Percentiles rank a stretch among this genome's conserved stretches.
Conservation (phyloP, 2,113 vertebrate genomes). For the Ceyx cyanopectus region DNA sequence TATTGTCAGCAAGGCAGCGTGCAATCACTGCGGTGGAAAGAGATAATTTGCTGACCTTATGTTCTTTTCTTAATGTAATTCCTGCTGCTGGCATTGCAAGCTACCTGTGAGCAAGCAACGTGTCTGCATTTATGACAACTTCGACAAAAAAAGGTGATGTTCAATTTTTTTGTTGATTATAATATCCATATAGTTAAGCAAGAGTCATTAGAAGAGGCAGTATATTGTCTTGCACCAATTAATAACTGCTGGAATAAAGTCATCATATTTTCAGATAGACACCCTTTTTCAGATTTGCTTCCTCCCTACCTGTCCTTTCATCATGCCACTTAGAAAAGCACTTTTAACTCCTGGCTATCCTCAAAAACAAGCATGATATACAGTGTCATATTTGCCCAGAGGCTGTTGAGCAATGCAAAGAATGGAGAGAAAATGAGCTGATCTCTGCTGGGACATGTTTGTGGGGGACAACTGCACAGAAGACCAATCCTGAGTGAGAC, state of each 20-base stretch:
- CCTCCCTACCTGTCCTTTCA: neutral
- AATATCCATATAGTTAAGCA: neutral
- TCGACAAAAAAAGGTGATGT: neutral
- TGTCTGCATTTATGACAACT: neutral
- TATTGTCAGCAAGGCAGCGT: neutral
- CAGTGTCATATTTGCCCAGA: neutral
- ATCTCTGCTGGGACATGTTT: neutral
- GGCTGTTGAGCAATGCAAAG: neutral
- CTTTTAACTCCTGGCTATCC: neutral
- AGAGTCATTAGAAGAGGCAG: neutral
- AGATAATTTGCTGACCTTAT: neutral
- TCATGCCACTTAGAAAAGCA: neutral
- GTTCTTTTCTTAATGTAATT: neutral
- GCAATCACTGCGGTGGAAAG: neutral
- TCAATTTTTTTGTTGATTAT: neutral
- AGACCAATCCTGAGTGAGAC: neutral
- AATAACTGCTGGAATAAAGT: neutral
- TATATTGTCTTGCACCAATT: neutral
- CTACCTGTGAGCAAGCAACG: neutral
- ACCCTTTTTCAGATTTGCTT: neutral
- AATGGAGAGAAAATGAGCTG: neutral
- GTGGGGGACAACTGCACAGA: neutral
- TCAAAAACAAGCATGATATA: neutral
- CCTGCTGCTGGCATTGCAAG: neutral
- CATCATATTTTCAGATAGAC: neutral